Percentiles rank a stretch among this genome's conserved stretches.
phyloP scores from a whole-genome alignment of 2,888 invertebrate species.

The Sympetrum striolatum region DNA sequence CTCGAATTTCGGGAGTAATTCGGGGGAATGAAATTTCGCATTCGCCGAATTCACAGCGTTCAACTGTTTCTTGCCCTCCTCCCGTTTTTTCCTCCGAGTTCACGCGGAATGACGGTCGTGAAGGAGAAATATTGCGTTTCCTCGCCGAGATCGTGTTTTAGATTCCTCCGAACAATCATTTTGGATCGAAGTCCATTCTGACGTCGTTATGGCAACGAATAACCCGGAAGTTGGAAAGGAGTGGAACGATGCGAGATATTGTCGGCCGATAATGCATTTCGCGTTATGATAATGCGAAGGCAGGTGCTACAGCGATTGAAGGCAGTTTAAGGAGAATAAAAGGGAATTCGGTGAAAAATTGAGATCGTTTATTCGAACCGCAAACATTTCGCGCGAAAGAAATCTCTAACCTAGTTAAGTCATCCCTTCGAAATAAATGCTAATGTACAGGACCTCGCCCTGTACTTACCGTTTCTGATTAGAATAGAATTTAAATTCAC shows the following conservation, averaged over 20 bases:
- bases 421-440: too few species aligned
- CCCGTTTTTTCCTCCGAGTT: neutral
- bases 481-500: too few species aligned
- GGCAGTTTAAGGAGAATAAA: neutral
- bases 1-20: neutral
- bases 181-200: neutral
- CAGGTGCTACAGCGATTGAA: neutral
- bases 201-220: neutral
- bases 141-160: neutral
- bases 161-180: neutral
- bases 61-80: neutral
- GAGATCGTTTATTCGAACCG: too few species aligned
- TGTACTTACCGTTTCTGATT: too few species aligned
- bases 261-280: neutral
- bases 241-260: neutral
- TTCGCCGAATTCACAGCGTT: neutral
- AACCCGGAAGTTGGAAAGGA: neutral
- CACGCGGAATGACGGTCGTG: neutral
- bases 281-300: neutral
- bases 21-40: neutral
- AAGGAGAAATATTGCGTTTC: neutral
- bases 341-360: neutral
- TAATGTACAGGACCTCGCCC: too few species aligned
- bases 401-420: too few species aligned
- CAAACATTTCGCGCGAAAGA: too few species aligned